Evolutionary conservation across 2,797 vertebrate genomes (phyloP), one percentile per base, ranked within the genome.

Genomic region (Coluber constrictor): DNA sequence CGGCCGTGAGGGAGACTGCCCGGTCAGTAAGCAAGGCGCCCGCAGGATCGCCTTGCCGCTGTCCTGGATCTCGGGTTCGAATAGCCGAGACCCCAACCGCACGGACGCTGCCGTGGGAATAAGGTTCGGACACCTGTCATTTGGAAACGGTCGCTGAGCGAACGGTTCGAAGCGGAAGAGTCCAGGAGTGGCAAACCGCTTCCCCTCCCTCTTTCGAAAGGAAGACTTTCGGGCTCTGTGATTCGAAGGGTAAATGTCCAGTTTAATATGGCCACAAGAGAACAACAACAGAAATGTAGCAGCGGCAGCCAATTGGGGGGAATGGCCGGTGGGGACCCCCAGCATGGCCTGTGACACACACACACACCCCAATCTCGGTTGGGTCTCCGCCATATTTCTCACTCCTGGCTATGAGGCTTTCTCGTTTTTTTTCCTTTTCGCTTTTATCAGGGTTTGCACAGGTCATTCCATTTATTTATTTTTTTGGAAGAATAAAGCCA

Each of bases 41-140:
- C 13, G 0, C 2, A 2, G 0, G 66, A 3, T 70, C 6, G 13
- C n/a, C n/a, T 2, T 32, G 13, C n/a, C 2, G 5, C 13, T 3
- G 4, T 70, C n/a, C 15, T 3, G 66, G n/a, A 18, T 37, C n/a
- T 74, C 63, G 10, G 29, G 29, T 2, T 4, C 13, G 29, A n/a
- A 66, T 12, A 51, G 13, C 63, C 12, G 63, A 66, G 63, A 6
- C 61, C 5, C 55, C 63, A 16, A n/a, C 29, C 60, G 27, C 25
- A 27, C 3, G 61, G 61, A 0, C 1, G 0, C 27, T 6, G 66
- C n/a, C 3, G 15, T 6, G 1, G n/a, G 66, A 15, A 32, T 2
- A 12, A 57, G 61, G n/a, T 74, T 18, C 15, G 2, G n/a, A 6
- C n/a, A 3, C 12, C n/a, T 6, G 15, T 37, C 15, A 1, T 37